Evolutionary conservation across 53 echinoderm and acorn worm species (phyloP).

Genomic region (Henricia sp.): DNA sequence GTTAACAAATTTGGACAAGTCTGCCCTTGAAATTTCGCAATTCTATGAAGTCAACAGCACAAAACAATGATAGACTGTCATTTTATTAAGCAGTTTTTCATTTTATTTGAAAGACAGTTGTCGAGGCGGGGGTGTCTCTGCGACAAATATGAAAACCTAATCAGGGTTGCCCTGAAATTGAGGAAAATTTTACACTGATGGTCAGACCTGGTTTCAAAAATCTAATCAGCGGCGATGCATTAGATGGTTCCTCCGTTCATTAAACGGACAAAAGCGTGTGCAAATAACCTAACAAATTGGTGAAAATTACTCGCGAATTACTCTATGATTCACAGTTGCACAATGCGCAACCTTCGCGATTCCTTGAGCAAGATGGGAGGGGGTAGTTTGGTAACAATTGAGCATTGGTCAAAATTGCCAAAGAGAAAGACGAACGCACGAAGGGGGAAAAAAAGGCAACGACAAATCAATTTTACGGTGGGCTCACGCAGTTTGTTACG

Average conservation of each 20-base stretch:
- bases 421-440: neutral
- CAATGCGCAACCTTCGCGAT: conserved; percentile 29
- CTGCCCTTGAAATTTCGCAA: too few species aligned
- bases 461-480: conserved; percentile 45
- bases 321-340: conserved; percentile 3
- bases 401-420: neutral
- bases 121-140: neutral
- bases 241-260: conserved; percentile 31
- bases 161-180: conserved; percentile 12
- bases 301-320: conserved; percentile 44
- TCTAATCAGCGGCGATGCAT: conserved; percentile 31
- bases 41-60: too few species aligned
- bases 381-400: too few species aligned
- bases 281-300: conserved; percentile 30
- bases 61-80: too few species aligned
- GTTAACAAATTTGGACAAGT: too few species aligned
- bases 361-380: too few species aligned
- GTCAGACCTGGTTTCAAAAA: conserved; percentile 38
- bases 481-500: conserved; percentile 44
- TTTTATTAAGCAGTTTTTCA: too few species aligned
- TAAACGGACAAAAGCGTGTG: conserved; percentile 8
- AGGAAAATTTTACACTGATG: conserved; percentile 4
- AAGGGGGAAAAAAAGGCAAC: conserved; percentile 10
- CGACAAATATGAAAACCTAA: conserved; percentile 8
- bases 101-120: neutral